Evolutionary conservation across 2,113 vertebrate species (phyloP), one percentile per base, ranked within the genome.

Genomic region (Catharus minimus): DNA sequence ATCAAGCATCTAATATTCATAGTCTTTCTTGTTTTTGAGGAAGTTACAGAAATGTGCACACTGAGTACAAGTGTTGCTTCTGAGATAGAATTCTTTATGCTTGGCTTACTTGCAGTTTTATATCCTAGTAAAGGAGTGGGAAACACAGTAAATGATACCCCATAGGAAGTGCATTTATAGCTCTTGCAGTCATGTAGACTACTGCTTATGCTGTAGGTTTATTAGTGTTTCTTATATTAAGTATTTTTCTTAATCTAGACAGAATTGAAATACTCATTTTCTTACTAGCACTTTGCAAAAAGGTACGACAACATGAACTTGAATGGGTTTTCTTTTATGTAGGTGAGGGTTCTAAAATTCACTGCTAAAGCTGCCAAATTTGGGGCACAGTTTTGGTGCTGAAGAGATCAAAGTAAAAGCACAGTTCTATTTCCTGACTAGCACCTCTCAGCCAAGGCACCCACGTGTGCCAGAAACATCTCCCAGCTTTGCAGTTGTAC

Each of bases 401-500:
- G 53, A 68, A 82, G 76, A 82, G 36, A 47, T 72, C 27, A 22
- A 53, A 76, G 28, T 55, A n/a, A 79, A 82, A 66, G 5, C 36
- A 61, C 9, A 33, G 22, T 27, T 92, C 15, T n/a, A 1, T 41
- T 81, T 46, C 30, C 16, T 53, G 30, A 76, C 9, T 46, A 77
- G 7, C 50, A 49, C 7, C 16, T 57, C 4, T 73, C 26, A 53
- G n/a, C 65, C 65, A 69, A 74, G 56, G 36, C 47, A 43, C 22
- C 16, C 21, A 12, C 0, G 0, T 66, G 69, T 81, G 46, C 66
- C 39, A 46, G 22, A 46, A 2, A 39, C 28, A 21, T 81, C 24
- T 11, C 43, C 13, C 52, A 66, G 0, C 2, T 26, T 66, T 55
- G 5, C 2, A 44, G 27, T 11, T 60, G 21, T 24, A 3, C 13